A percentile compares a stretch with the other conserved stretches of the same genome.
These are phyloP conservation scores for Cremastinae sp. DNA, from an alignment of 2,888 invertebrate genomes.

Conservation along the genomic window DNA sequence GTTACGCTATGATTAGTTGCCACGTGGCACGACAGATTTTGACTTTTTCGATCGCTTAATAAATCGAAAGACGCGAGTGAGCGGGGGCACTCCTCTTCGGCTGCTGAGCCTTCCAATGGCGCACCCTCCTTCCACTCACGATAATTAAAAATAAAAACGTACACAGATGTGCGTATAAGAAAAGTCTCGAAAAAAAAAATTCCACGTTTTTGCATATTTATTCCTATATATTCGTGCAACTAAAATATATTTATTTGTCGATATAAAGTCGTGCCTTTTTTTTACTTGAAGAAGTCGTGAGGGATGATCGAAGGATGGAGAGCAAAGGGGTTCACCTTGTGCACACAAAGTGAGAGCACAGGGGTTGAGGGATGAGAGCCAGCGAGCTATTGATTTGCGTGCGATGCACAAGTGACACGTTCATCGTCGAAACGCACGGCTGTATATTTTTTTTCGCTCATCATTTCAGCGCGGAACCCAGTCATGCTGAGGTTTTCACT, in stretches of 20 bases:
- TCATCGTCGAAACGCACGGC: slow-evolving; percentile 76
- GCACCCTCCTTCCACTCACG: slow-evolving; percentile 54
- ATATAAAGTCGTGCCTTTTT: too few relatives aligned
- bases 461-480: slow-evolving; percentile 68
- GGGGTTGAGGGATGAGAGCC: not conserved
- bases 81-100: slow-evolving; percentile 48
- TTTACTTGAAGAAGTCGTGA: slow-evolving; percentile 62
- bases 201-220: too few relatives aligned
- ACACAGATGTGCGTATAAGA: slow-evolving; percentile 1
- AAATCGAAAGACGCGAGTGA: slow-evolving; percentile 53
- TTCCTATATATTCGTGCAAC: too few relatives aligned
- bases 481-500: slow-evolving; percentile 80
- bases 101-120: slow-evolving; percentile 18
- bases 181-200: not conserved
- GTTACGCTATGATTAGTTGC: slow-evolving; percentile 75
- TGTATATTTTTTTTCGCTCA: slow-evolving; percentile 43
- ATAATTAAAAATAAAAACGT: slow-evolving; percentile 49
- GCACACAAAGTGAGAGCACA: slow-evolving; percentile 68
- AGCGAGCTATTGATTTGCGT: slow-evolving; percentile 77
- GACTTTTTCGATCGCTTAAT: slow-evolving; percentile 68
- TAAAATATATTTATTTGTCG: slow-evolving; percentile 52
- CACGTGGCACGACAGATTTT: slow-evolving; percentile 74
- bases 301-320: slow-evolving; percentile 71
- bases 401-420: slow-evolving; percentile 79
- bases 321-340: slow-evolving; percentile 35